Evolutionary conservation across 2,113 vertebrate genomes (phyloP).

Genomic region (Gulo gulo): DNA sequence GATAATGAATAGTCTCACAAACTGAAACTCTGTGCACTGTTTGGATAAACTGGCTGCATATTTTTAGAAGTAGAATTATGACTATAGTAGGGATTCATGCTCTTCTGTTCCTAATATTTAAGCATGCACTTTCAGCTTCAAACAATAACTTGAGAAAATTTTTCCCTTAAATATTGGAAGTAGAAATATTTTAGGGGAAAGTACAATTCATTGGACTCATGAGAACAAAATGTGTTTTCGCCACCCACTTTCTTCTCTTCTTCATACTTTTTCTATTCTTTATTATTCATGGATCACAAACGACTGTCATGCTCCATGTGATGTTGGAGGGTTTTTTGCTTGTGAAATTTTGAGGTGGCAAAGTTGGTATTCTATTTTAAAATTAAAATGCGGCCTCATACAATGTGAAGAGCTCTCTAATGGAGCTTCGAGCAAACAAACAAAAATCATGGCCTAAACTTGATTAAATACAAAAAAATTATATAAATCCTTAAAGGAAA

Average conservation of each 20-base stretch:
- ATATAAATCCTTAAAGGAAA: not conserved
- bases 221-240: not conserved
- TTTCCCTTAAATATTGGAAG: not conserved
- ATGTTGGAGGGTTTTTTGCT: not conserved
- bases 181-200: not conserved
- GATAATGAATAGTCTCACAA: not conserved
- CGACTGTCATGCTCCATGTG: not conserved
- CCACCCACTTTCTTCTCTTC: not conserved
- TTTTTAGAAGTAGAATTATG: not conserved
- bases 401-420: slow-evolving; percentile 1
- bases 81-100: not conserved
- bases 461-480: not conserved
- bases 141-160: not conserved
- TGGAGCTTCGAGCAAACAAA: not conserved
- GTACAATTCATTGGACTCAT: not conserved
- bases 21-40: not conserved
- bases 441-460: not conserved
- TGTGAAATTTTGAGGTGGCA: not conserved
- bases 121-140: not conserved
- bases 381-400: slow-evolving; percentile 9
- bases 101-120: not conserved
- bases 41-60: not conserved
- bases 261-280: not conserved
- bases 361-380: not conserved
- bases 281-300: not conserved